Conservation (phyloP, 1,140 invertebrate species). For the Drosophila pandora region DNA sequence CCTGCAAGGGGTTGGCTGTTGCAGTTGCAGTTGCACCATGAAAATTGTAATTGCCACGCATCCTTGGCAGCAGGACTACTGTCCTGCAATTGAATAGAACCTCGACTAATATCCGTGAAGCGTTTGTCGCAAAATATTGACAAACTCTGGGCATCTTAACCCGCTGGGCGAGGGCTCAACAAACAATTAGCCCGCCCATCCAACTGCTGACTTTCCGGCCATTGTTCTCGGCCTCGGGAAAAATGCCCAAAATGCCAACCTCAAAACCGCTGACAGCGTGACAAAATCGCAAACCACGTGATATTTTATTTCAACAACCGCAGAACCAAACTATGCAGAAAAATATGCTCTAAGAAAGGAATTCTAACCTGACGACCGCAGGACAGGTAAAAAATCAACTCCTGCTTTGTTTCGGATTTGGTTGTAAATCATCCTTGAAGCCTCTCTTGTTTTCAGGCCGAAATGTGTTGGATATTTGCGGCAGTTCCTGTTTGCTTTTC, state of each 20-base stretch:
- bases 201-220: conserved; percentile 23
- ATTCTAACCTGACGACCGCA: conserved; percentile 25
- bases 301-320: conserved; percentile 83
- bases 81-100: conserved; percentile 19
- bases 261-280: conserved; percentile 81
- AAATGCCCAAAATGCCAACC: conserved; percentile 50
- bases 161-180: conserved; percentile 41
- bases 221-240: conserved; percentile 24
- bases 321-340: conserved; percentile 30
- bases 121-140: conserved; percentile 80
- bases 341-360: conserved; percentile 16
- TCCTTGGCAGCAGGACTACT: conserved; percentile 41
- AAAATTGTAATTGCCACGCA: conserved; percentile 76
- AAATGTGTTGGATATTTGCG: conserved; percentile 21
- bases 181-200: conserved; percentile 65
- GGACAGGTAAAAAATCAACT: conserved; percentile 56
- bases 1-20: conserved; percentile 14
- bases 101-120: conserved; percentile 69
- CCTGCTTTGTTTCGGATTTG: conserved; percentile 17
- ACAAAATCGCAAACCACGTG: conserved; percentile 83
- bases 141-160: conserved; percentile 64
- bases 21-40: conserved; percentile 48
- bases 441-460: not conserved
- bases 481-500: conserved; percentile 18
- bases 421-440: conserved; percentile 46